Base-by-base conservation (phyloP, 2,888 invertebrate genomes). In the Diaprepes abbreviatus region DNA sequence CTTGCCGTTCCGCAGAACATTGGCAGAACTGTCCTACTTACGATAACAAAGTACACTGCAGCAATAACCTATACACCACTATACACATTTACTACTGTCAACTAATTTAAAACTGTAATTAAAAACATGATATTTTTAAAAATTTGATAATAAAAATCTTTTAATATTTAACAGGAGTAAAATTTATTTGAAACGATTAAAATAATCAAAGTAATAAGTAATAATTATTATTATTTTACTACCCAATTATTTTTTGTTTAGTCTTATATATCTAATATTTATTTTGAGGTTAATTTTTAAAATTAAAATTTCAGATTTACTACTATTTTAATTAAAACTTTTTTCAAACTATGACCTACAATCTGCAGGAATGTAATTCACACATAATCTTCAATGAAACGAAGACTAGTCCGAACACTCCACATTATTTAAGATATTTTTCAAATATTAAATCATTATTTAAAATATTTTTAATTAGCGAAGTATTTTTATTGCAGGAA, bases 301-400 rank as follows among this genome's bases (percentile, higher is more conserved):
- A 33, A 33, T 33, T 33, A 7, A 33, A 33, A 33, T 10, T 33
- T 33, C 2, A 33, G n/a, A 38, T 36, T 9, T 57, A 16, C 0
- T 16, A 16, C n/a, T 31, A 28, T 9, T 50, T 50, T 14, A 45
- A 45, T 50, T 28, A 24, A 24, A 24, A 21, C 12, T 7, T 24
- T 9, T 45, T 24, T 45, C 6, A 24, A 45, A 45, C 6, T 57
- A 57, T 65, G 57, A 65, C 65, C 65, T 35, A 65, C 58, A 36
- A 66, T 50, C 43, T 36, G 36, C 48, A 50, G 28, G 48, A 21
- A 28, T 14, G 12, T 16, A 14, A 28, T 14, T 28, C 28, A 12
- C 58, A 58, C 66, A 24, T 54, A 58, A 21, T 48, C 35, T 28
- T 50, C 19, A 66, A 66, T 66, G 57, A 65, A 57, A 10, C 28